phyloP scores from a whole-genome alignment of 2,797 vertebrate genomes.

The Coregonus ussuriensis region DNA sequence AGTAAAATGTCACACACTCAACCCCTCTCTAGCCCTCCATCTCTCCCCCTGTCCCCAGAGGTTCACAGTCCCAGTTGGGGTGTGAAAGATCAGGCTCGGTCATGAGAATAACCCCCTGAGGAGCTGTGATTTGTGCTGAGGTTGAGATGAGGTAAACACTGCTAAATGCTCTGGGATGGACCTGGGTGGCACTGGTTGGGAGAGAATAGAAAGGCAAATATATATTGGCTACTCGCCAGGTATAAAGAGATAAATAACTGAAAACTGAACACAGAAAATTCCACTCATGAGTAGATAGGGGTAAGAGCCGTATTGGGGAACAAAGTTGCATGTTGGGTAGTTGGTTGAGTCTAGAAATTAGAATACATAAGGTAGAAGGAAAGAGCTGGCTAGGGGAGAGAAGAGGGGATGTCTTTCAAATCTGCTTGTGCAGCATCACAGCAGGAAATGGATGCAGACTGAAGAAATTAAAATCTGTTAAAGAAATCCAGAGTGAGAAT shows the following conservation, averaged over 20 bases:
- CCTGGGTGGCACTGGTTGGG: constrained; percentile 57
- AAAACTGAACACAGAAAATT: neutral
- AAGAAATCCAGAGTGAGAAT: constrained; percentile 37
- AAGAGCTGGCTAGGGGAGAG: constrained; percentile 6
- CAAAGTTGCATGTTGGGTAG: neutral
- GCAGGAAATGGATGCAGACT: constrained; percentile 36
- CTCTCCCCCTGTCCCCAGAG: constrained; percentile 28
- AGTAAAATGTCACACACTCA: constrained; percentile 10
- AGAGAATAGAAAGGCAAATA: constrained; percentile 33
- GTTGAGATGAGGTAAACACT: constrained; percentile 66
- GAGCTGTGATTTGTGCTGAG: constrained; percentile 55
- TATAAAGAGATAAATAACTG: neutral
- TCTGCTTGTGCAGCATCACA: constrained; percentile 39
- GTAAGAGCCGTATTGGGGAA: neutral
- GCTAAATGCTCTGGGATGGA: constrained; percentile 56
- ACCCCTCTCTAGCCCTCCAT: constrained; percentile 3
- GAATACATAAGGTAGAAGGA: neutral
- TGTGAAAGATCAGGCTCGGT: constrained; percentile 44
- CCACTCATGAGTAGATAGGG: neutral
- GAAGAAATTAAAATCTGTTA: constrained; percentile 60
- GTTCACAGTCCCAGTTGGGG: constrained; percentile 60
- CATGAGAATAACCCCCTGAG: constrained; percentile 43
- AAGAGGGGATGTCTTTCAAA: constrained; percentile 36
- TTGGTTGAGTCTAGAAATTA: neutral
- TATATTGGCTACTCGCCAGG: neutral